Base-by-base conservation (phyloP, 2,113 vertebrate species). In the Pluvialis apricaria region DNA sequence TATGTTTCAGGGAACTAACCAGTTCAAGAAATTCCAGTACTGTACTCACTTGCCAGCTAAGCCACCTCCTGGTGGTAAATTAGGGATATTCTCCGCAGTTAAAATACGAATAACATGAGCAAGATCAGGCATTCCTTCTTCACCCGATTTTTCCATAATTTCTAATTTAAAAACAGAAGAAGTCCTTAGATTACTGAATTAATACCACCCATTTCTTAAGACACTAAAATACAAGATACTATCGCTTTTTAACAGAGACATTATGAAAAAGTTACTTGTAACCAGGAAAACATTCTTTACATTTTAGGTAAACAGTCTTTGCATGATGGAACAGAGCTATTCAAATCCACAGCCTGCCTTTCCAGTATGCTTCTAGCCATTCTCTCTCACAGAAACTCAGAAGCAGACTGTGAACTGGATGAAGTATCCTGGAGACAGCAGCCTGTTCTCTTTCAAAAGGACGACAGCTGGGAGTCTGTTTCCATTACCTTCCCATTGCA, bases 1-100 rank as follows among this genome's bases (percentile, higher is more conserved):
- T 18, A 87, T 47, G 14, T 62, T 76, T 66, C 76, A 60, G 61
- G 49, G 13, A 91, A 61, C 21, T 47, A 40, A 88, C 76, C 20
- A 85, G 58, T 69, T 81, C 7, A 90, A 90, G 58, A 85, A 81
- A 86, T 84, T 78, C 34, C 26, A 80, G 45, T 94, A 96, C 36
- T 93, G 40, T 91, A 98, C 98, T 98, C 98, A 99, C 99, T 99
- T 99, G 99, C 99, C 99, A 97, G 99, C 99, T 93, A 99, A 99
- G 95, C 99, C 99, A 97, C 99, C 99, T 97, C 99, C 99, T 96
- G 99, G 99, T 96, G 99, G 99, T 92, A 99, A 98, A 97, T 99
- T 98, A 88, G 99, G 99, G 97, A 99, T 99, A 95, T 98, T 99
- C 98, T 99, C 99, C 65, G 99, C 98, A 94, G 99, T 99, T 96